Evolutionary conservation across 2,113 vertebrate species (phyloP).

Genomic region (Xiphophorus maculatus): DNA sequence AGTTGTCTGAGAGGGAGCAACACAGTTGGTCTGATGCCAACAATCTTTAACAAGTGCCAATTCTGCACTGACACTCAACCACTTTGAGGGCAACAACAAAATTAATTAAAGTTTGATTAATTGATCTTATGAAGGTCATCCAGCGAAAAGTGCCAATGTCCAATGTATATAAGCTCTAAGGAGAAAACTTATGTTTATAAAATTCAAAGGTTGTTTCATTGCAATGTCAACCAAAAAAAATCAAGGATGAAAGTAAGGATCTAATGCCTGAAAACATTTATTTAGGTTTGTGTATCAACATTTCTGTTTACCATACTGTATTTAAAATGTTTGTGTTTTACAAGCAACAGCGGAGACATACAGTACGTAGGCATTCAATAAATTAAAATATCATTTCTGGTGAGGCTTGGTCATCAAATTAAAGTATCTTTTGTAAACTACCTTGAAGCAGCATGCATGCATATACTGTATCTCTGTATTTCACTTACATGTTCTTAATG

Average conservation of each 20-base stretch:
- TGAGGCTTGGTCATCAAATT: too few species aligned
- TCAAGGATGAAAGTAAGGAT: background rate
- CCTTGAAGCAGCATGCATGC: too few species aligned
- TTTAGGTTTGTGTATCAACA: too few species aligned
- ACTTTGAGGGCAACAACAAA: slow-evolving; percentile 3
- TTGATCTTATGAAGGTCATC: slow-evolving; percentile 23
- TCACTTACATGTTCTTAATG: too few species aligned
- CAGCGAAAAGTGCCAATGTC: background rate
- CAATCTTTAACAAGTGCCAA: slow-evolving; percentile 25
- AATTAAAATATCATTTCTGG: too few species aligned
- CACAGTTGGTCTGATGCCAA: slow-evolving; percentile 38
- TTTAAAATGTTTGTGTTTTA: too few species aligned
- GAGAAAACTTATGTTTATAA: background rate
- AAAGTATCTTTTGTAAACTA: too few species aligned
- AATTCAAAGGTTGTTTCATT: background rate
- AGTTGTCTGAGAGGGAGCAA: slow-evolving; percentile 59
- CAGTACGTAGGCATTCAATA: too few species aligned
- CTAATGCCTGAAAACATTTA: background rate
- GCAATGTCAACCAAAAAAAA: background rate
- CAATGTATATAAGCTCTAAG: background rate
- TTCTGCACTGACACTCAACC: slow-evolving; percentile 5
- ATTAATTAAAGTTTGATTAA: slow-evolving; percentile 19
- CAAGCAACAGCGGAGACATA: too few species aligned
- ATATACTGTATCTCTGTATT: too few species aligned
- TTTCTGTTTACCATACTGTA: too few species aligned